These are phyloP conservation scores for Oedothorax gibbosus DNA, from an alignment of 1,140 invertebrate genomes.

Conservation along the genomic window DNA sequence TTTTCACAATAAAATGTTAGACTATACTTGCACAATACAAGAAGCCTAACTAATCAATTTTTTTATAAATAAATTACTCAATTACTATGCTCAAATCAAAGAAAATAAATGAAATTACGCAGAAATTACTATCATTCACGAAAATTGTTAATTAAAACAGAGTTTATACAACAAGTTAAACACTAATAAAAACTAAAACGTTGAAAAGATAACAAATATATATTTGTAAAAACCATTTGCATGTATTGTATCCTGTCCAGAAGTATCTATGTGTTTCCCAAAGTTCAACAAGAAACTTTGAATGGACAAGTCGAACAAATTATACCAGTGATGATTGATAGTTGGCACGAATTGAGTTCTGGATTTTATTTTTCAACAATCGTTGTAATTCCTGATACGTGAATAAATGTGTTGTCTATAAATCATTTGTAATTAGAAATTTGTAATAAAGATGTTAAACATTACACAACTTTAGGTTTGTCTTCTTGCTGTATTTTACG, in stretches of 20 bases:
- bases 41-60: too few relatives aligned
- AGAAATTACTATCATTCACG: too few relatives aligned
- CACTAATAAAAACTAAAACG: neutral
- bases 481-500: too few relatives aligned
- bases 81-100: too few relatives aligned
- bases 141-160: too few relatives aligned
- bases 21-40: too few relatives aligned
- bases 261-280: slow-evolving; percentile 8
- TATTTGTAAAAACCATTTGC: slow-evolving; percentile 31
- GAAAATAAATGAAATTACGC: too few relatives aligned
- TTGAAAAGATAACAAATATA: slow-evolving; percentile 4
- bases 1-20: too few relatives aligned
- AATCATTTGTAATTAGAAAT: slow-evolving; percentile 34
- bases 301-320: slow-evolving; percentile 4
- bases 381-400: slow-evolving; percentile 15
- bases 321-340: neutral
- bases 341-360: slow-evolving; percentile 15
- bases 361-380: slow-evolving; percentile 41
- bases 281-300: neutral
- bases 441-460: slow-evolving; percentile 25
- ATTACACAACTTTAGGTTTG: too few relatives aligned
- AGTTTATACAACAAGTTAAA: too few relatives aligned
- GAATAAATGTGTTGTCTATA: slow-evolving; percentile 43
- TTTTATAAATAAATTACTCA: too few relatives aligned
- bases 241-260: slow-evolving; percentile 8